phyloP scores from a whole-genome alignment of 2,888 invertebrate genomes.

The Amphipoea lucens region DNA sequence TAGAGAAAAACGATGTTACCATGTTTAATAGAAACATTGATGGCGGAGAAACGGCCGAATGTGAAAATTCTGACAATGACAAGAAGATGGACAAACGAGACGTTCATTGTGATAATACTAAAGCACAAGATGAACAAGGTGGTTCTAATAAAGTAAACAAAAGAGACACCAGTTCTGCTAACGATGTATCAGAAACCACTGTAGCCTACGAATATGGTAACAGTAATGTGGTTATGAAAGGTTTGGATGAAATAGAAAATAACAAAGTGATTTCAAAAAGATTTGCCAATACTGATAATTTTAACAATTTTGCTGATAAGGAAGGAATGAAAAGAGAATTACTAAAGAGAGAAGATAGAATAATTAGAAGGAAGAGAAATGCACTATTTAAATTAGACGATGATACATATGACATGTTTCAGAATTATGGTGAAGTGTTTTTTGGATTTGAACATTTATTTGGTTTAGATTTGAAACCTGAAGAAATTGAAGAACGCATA shows the following conservation, averaged over 20 bases:
- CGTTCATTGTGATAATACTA: neutral
- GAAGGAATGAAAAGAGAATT: slow-evolving; percentile 19
- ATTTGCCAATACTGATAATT: neutral
- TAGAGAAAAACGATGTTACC: slow-evolving; percentile 74
- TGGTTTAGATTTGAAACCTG: slow-evolving; percentile 64
- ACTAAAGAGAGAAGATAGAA: neutral
- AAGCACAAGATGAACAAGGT: neutral
- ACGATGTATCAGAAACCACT: slow-evolving; percentile 23
- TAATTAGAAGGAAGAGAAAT: slow-evolving; percentile 9
- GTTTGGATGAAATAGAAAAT: slow-evolving; percentile 13
- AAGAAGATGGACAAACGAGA: slow-evolving; percentile 31
- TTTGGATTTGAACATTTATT: slow-evolving; percentile 53
- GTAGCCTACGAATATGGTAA: slow-evolving; percentile 52
- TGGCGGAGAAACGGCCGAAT: slow-evolving; percentile 9
- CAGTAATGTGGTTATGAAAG: slow-evolving; percentile 42
- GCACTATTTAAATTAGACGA: slow-evolving; percentile 23
- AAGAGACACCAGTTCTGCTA: slow-evolving; percentile 35
- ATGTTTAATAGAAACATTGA: slow-evolving; percentile 65
- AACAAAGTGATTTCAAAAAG: slow-evolving; percentile 24
- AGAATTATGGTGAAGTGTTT: slow-evolving; percentile 38
- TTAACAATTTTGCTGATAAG: neutral
- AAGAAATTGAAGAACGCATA: slow-evolving; percentile 73
- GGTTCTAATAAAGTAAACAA: slow-evolving; percentile 32
- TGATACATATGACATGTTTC: slow-evolving; percentile 9
- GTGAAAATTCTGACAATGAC: slow-evolving; percentile 7